Evolutionary conservation across 2,797 vertebrate genomes (phyloP), one percentile per base, ranked within the genome.

Genomic region (Silurus lanzhouensis): DNA sequence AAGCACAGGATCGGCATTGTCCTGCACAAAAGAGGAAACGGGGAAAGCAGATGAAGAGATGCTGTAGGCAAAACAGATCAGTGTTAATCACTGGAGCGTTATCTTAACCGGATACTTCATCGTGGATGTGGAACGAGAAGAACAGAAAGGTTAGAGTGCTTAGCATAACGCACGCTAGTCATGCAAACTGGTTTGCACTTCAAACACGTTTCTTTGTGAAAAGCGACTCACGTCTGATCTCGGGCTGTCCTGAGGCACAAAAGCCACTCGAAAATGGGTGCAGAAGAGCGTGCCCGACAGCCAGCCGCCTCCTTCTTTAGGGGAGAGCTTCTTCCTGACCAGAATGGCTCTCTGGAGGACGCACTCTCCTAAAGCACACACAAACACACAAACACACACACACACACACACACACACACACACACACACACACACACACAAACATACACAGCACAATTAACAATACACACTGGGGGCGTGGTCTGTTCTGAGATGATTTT

Each of bases 231-330:
- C 95, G 3, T 94, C 93, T 81, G 94, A 89, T 90, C 92, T 92
- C 78, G 90, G 92, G 88, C 88, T 89, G 89, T 96, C 94, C 86
- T 96, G 95, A 15, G 97, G 95, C 55, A 97, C 93, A 19, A 98
- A 98, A 52, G 95, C 96, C 76, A 98, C 95, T 55, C 98, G 95
- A 89, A 96, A 95, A 89, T 96, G 94, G 74, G 97, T 98, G 83
- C 97, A 98, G 89, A 96, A 96, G 88, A 98, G 93, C 0, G 96
- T 97, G 66, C 97, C 97, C 0, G 95, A 93, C 22, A 97, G 80
- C 93, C 96, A 96, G 0, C 95, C 95, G 27, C 95, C 91, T 15
- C 95, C 95, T 85, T 94, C 96, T 84, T 93, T 93, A 31, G 91
- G 93, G 0, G 92, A 92, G 83, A 96, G 66, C 87, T 96, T 95